Conservation (phyloP, 64 coral and sea anemone species). For the Montipora cactus region DNA sequence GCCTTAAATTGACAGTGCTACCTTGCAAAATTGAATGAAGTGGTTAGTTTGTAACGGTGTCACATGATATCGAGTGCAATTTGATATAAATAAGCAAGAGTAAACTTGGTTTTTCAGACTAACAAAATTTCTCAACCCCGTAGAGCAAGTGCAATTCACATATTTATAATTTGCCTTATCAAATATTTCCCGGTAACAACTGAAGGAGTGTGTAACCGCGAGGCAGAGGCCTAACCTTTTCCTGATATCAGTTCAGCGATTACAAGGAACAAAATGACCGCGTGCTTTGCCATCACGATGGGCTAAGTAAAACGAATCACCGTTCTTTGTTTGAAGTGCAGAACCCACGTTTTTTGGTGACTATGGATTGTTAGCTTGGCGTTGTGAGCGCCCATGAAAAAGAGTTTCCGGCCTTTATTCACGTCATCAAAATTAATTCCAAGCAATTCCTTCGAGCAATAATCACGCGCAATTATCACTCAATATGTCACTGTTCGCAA, state of each 20-base stretch:
- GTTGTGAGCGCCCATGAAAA: neutral
- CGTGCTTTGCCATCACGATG: neutral
- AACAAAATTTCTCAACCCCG: no score
- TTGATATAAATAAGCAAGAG: no score
- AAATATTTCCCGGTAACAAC: no score
- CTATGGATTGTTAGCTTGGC: neutral
- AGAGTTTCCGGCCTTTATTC: neutral
- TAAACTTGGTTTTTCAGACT: no score
- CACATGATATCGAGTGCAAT: no score
- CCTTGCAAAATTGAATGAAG: no score
- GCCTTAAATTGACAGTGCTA: no score
- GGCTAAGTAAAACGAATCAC: neutral
- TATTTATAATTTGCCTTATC: no score
- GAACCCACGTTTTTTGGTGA: neutral
- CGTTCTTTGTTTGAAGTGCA: neutral
- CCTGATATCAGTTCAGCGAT: neutral
- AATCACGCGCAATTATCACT: neutral
- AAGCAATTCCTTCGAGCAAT: neutral
- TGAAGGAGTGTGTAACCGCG: no score
- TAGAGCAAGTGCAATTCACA: no score
- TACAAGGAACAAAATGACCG: neutral
- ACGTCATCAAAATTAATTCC: neutral
- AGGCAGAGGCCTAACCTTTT: neutral
- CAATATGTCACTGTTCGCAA: neutral
- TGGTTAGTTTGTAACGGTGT: no score